These are phyloP conservation scores for Pteromalus puparum DNA, from an alignment of 1,140 invertebrate species.

Conservation along the genomic window DNA sequence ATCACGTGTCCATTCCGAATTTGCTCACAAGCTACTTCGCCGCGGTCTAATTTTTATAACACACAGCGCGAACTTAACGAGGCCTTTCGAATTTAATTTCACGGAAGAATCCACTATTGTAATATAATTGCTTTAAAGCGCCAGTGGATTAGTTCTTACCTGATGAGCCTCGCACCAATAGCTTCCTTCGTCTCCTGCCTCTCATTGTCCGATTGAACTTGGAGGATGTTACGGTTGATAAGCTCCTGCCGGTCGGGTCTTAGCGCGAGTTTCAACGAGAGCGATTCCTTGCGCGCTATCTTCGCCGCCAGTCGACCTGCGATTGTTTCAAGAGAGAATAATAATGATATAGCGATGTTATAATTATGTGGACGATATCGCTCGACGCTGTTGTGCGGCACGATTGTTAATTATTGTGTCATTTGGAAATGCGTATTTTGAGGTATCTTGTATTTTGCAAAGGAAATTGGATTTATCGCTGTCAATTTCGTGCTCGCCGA, in stretches of 20 bases:
- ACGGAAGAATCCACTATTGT: neutral
- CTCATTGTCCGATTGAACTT: conserved; percentile 94
- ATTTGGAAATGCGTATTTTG: too few species aligned
- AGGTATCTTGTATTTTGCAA: too few species aligned
- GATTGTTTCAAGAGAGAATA: conserved; percentile 12
- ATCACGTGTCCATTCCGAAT: neutral
- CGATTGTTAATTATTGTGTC: too few species aligned
- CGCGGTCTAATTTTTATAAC: neutral
- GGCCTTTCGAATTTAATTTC: neutral
- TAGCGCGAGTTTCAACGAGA: conserved; percentile 94
- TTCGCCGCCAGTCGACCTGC: conserved; percentile 87
- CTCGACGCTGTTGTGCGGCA: neutral
- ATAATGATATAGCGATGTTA: neutral
- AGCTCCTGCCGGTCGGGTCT: conserved; percentile 95
- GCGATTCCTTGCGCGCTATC: conserved; percentile 95
- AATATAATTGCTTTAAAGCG: neutral
- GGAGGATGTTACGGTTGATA: conserved; percentile 97
- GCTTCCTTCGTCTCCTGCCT: conserved; percentile 95
- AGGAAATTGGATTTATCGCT: too few species aligned
- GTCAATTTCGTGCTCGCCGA: neutral
- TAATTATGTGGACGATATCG: neutral
- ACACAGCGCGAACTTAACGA: neutral
- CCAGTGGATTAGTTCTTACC: conserved; percentile 70
- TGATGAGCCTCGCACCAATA: conserved; percentile 94
- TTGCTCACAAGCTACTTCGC: too few species aligned